Evolutionary conservation across 2,797 vertebrate genomes (phyloP).

Genomic region (Neosalanx taihuensis): DNA sequence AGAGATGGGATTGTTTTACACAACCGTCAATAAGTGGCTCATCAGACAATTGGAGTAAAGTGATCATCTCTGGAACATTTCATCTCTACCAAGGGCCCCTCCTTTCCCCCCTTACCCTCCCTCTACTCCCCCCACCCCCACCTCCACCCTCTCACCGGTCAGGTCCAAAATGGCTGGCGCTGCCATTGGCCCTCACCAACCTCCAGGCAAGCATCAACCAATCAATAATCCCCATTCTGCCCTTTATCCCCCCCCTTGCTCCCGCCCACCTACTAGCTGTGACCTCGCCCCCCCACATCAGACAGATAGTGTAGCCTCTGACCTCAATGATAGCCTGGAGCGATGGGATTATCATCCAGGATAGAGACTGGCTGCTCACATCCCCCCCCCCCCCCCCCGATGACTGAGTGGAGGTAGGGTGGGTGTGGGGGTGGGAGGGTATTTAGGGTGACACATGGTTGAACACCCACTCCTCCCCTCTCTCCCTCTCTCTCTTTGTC

Average conservation of each 20-base stretch:
- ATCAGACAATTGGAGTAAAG: not conserved
- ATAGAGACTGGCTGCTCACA: not conserved
- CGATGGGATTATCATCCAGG: conserved; percentile 5
- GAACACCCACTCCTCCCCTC: conserved; percentile 23
- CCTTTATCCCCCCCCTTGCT: no score
- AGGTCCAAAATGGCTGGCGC: not conserved
- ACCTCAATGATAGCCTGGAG: no score
- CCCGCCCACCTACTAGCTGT: no score
- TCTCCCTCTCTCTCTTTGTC: conserved; percentile 62
- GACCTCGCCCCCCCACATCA: not conserved
- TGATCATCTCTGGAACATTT: not conserved
- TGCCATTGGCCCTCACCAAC: not conserved
- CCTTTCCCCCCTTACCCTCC: not conserved
- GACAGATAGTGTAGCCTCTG: not conserved
- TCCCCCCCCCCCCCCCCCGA: no score
- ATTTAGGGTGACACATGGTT: conserved; percentile 62
- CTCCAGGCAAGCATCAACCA: no score
- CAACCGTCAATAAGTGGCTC: not conserved
- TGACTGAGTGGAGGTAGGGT: not conserved
- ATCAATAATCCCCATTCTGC: no score
- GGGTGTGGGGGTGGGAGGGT: conserved; percentile 26
- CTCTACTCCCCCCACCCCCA: no score
- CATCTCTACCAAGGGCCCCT: conserved; percentile 2
- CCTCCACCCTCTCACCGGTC: not conserved
- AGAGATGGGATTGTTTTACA: not conserved